Evolutionary conservation across 2,113 vertebrate genomes (phyloP), one percentile per base, ranked within the genome.

Genomic region (Pholis gunnellus): DNA sequence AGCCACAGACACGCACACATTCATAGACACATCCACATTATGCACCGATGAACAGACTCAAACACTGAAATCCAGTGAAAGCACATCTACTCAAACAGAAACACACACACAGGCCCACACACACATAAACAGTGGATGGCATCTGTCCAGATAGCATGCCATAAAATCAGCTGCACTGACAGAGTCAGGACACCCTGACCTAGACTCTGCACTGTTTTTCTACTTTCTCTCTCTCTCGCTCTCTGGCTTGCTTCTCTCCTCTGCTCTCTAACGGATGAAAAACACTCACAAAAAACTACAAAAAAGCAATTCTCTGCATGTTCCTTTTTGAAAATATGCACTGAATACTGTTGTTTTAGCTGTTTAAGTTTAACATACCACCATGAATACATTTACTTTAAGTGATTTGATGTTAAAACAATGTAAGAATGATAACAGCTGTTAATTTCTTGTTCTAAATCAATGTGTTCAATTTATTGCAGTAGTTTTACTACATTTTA

Each of bases 101-200:
- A 42, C 31, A 83, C 72, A 81, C 71, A 82, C 56, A 76, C 66
- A 79, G 4, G 11, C 48, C 22, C 40, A 57, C 40, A 75, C 65
- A 74, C 29, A 46, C 22, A 84, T 38, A 74, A 69, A 79, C 88
- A 57, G 50, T 80, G 54, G 75, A 83, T 83, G 84, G 91, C 83
- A 64, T 84, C 63, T 67, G 66, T 90, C 88, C 92, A 94, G 91
- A 92, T 87, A 89, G 78, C 86, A 77, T 83, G 82, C 88, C 87
- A 89, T 94, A 91, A 92, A 95, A 91, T 89, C 84, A 85, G 88
- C 81, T 72, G 65, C 74, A 56, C 82, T 92, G 87, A 92, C 90
- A 93, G 87, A 84, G 94, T 94, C 93, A 94, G 94, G 90, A 65
- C 91, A 81, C 69, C 86, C 91, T 94, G 93, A 95, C 94, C 94